Base-by-base conservation (phyloP, 2,113 vertebrate genomes). In the Nicator chloris region DNA sequence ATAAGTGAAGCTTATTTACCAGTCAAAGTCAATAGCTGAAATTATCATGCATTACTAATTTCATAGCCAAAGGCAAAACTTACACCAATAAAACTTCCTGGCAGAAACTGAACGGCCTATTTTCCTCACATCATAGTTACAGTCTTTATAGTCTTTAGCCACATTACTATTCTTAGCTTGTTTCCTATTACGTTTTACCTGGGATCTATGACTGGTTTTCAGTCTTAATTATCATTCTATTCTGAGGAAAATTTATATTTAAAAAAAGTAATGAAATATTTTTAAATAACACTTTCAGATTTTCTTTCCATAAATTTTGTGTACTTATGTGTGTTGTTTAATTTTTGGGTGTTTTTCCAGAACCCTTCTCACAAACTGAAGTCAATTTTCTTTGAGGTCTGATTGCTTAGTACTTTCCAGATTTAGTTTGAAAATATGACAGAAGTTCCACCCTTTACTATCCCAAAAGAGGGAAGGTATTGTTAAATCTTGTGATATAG, bases 11-110 rank as follows among this genome's bases (percentile, higher is more conserved):
- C 35, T 66, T 88, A 84, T 96, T 91, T 91, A 93, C n/a, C 27
- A 91, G 73, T 87, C 66, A 65, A 95, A 94, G 66, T 80, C 54
- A 63, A 72, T 60, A 93, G 84, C 30, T 92, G 78, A 95, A 82
- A 85, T 64, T 45, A 90, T 82, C 19, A 61, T 73, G 64, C 15
- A 59, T 66, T 88, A 53, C 47, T 84, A 65, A 88, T 28, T 85
- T 88, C 80, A 79, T 44, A 86, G 31, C 61, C 54, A 57, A 86
- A 95, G 44, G 47, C 53, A 86, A 82, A 79, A 50, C 13, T 69
- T 86, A 47, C 13, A 42, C 9, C 59, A 81, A 51, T 79, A 88
- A 96, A 95, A 86, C 30, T 37, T 13, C 17, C 30, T 64, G 65
- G 28, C 7, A 84, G 54, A 83, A 91, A 82, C 64, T 63, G 80